Conservation (phyloP, 2,113 vertebrate species). For the Coptodon bakossiorum region DNA sequence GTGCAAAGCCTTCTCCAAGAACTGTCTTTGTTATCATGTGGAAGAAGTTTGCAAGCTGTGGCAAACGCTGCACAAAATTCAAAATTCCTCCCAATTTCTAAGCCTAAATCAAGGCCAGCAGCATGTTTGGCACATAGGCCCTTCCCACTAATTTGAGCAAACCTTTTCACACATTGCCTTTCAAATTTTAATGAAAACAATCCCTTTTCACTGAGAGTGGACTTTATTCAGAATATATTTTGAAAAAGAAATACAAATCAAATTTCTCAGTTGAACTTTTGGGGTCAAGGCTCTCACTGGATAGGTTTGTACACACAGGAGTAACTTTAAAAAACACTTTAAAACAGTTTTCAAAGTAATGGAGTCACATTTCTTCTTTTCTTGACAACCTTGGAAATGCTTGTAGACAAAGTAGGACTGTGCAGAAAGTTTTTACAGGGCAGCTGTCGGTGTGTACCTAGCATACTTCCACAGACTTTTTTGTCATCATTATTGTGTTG, state of each 20-base stretch:
- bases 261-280: not conserved
- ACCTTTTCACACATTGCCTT: not conserved
- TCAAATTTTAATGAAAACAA: not conserved
- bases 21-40: not conserved
- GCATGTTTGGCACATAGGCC: not conserved
- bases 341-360: slow-evolving; percentile 13
- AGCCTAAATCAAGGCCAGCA: not conserved
- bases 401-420: not conserved
- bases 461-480: not conserved
- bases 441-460: not conserved
- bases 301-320: not conserved
- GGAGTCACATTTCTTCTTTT: not conserved
- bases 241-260: slow-evolving; percentile 8
- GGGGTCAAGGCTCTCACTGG: not conserved
- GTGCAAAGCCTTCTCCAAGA: slow-evolving; percentile 12
- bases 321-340: not conserved
- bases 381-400: not conserved
- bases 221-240: not conserved
- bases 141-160: slow-evolving; percentile 5
- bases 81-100: not conserved
- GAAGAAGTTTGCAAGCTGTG: not conserved
- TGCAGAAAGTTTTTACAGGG: not conserved
- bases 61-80: not conserved
- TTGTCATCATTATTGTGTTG: not conserved
- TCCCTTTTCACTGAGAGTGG: not conserved